A percentile compares a stretch with the other conserved stretches of the same genome.
Evolutionary conservation across 2,888 invertebrate genomes (phyloP).

Genomic region (Ectropis crepuscularia): DNA sequence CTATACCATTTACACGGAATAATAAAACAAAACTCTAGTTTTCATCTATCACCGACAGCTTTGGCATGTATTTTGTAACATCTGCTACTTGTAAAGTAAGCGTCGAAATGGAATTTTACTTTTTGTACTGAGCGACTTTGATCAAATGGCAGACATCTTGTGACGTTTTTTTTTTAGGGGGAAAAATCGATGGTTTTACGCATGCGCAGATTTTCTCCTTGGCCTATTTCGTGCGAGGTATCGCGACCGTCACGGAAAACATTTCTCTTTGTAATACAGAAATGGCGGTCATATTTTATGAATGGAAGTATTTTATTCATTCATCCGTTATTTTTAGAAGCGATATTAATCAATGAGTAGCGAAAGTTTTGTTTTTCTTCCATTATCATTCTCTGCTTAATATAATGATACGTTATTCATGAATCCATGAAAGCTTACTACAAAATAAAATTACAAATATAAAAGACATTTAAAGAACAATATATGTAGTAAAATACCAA

Average conservation of each 20-base stretch:
- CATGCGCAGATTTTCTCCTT: conserved; percentile 76
- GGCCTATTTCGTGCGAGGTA: conserved; percentile 66
- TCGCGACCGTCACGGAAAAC: conserved; percentile 62
- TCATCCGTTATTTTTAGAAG: conserved; percentile 72
- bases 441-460: too few species aligned
- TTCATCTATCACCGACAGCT: conserved; percentile 51
- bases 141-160: conserved; percentile 72
- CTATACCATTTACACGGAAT: conserved; percentile 53
- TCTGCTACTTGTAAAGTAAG: conserved; percentile 56
- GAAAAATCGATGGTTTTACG: conserved; percentile 74
- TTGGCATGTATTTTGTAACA: conserved; percentile 56
- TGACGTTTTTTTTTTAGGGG: conserved; percentile 69
- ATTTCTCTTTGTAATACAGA: conserved; percentile 61
- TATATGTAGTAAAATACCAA: too few species aligned
- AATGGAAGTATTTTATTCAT: conserved; percentile 72
- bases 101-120: conserved; percentile 64
- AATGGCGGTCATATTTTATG: conserved; percentile 72
- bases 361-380: too few species aligned
- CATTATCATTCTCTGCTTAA: too few species aligned
- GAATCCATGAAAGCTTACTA: too few species aligned
- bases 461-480: too few species aligned
- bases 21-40: conserved; percentile 38
- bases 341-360: conserved; percentile 22
- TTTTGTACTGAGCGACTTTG: conserved; percentile 69
- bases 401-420: too few species aligned